These are phyloP conservation scores for Fukomys damarensis DNA, from an alignment of 2,113 vertebrate genomes.

Conservation along the genomic window DNA sequence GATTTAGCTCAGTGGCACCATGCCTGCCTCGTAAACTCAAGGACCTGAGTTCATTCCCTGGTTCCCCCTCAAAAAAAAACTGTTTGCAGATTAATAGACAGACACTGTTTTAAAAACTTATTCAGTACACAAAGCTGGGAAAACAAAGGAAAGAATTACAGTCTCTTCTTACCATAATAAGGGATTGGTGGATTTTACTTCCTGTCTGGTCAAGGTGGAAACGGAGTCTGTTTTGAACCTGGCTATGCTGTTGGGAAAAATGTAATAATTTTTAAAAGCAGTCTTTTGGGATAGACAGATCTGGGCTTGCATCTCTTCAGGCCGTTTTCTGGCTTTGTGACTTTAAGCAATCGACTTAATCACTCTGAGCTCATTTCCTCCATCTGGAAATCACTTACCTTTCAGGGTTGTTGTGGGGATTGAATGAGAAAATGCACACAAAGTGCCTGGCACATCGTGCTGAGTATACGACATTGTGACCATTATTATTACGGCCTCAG, in stretches of 20 bases:
- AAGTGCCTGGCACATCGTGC: neutral
- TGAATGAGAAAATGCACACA: neutral
- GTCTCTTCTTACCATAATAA: neutral
- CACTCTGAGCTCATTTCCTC: neutral
- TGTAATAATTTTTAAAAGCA: neutral
- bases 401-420: neutral
- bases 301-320: neutral
- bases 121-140: neutral
- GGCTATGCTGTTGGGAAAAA: neutral
- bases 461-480: neutral
- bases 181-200: neutral
- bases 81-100: no score
- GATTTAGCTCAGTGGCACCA: no score
- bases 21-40: no score
- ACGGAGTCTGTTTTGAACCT: neutral
- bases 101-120: no score
- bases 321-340: neutral
- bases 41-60: no score
- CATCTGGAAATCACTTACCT: neutral
- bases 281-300: neutral
- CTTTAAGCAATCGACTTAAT: neutral
- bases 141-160: neutral
- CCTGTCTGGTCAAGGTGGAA: neutral
- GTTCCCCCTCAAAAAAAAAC: no score
- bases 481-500: neutral